A percentile compares a stretch with the other conserved stretches of the same genome.
These are phyloP conservation scores for Lasioglossum morio DNA, from an alignment of 2,888 invertebrate species.

Conservation along the genomic window DNA sequence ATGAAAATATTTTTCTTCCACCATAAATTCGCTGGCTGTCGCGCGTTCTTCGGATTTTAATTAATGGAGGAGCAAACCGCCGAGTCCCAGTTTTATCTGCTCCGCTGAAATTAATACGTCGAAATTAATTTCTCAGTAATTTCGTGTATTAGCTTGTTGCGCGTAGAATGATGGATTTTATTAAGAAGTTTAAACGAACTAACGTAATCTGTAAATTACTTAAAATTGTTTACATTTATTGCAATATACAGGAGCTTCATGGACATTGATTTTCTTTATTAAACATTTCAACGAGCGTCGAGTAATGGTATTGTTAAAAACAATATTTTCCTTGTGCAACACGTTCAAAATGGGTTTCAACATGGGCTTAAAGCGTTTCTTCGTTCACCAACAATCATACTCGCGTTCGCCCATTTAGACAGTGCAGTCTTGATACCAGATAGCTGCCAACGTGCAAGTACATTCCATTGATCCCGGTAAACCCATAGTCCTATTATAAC, in stretches of 20 bases:
- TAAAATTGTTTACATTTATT: not conserved
- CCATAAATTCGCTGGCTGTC: not conserved
- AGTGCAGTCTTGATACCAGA: not conserved
- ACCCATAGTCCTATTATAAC: not conserved
- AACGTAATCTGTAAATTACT: not conserved
- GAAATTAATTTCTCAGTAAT: not conserved
- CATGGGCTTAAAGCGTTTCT: not conserved
- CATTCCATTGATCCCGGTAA: not conserved
- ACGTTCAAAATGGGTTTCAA: too few species aligned
- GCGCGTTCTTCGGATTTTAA: not conserved
- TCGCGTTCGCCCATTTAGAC: not conserved
- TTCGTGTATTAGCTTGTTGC: not conserved
- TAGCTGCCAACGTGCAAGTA: not conserved
- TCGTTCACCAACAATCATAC: not conserved
- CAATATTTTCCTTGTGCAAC: not conserved
- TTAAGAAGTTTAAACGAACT: not conserved
- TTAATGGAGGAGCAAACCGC: not conserved
- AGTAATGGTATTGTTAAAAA: not conserved
- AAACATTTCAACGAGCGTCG: not conserved
- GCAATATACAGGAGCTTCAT: too few species aligned
- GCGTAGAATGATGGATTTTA: not conserved
- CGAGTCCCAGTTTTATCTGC: not conserved
- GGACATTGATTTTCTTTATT: not conserved
- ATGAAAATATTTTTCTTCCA: not conserved
- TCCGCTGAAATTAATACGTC: not conserved